Base-by-base conservation (phyloP, 2,888 invertebrate genomes). In the Agrotis puta region DNA sequence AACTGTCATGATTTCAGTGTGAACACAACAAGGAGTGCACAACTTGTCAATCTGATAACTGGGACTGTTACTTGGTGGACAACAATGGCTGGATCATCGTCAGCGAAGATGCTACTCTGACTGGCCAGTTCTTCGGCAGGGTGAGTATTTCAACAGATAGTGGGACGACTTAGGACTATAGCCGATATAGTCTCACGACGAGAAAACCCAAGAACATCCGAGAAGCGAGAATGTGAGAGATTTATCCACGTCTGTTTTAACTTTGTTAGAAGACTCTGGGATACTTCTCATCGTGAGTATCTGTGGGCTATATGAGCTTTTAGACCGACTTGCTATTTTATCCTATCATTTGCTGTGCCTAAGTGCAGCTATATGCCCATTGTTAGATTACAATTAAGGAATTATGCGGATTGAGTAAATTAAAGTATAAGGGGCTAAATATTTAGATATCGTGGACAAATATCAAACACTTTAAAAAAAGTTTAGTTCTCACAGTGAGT, bases 81-180 rank as follows among this genome's bases (percentile, higher is more conserved):
- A 98, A 98, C 91, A 98, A 99, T 88, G 99, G 98, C 4, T 99
- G 98, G 95, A 97, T 99, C 22, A 94, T 98, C 2, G 97, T 98
- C n/a, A 98, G 98, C 20, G 97, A 98, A 87, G 97, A 97, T 68
- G 92, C 96, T 0, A 96, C 87, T 50, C 97, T 98, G 74, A 98
- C 98, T 0, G 99, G 99, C 3, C 97, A 97, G 88, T 99, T 99
- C 92, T 98, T 99, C 88, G 99, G 99, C 1, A 98, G 98, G 90
- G 97, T 99, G 58, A 79, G 85, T 22, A 24, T 33, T 0, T 24
- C 5, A 11, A 22, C 5, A 43, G 14, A 33, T 5, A 7, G 14
- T 76, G 18, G 45, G 33, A 69, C 7, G 33, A 50, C 39, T 39
- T 11, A 33, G 33, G 33, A 33, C 33, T 33, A 39, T 39, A 39